Conservation (phyloP, 1,140 invertebrate species). For the Pachypsylla venusta region DNA sequence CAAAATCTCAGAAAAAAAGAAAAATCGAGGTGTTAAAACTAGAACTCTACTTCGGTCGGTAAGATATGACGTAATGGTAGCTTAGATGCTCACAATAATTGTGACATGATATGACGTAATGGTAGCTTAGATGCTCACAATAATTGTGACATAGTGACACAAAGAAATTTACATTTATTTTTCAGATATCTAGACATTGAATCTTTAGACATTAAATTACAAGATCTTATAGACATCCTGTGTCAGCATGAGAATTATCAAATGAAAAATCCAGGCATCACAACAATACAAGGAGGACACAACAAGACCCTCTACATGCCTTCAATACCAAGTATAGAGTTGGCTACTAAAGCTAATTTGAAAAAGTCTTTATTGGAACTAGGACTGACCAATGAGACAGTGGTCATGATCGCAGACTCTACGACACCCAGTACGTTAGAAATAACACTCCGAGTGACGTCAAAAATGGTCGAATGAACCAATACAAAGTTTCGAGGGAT, state of each 20-base stretch:
- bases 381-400: slow-evolving; percentile 60
- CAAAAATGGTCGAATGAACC: background rate
- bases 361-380: slow-evolving; percentile 73
- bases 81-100: too few species aligned
- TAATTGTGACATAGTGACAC: too few species aligned
- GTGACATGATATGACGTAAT: too few species aligned
- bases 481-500: too few species aligned
- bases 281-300: slow-evolving; percentile 61
- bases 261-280: slow-evolving; percentile 77
- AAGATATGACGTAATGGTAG: too few species aligned
- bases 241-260: slow-evolving; percentile 58
- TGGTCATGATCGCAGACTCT: slow-evolving; percentile 76
- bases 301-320: slow-evolving; percentile 87
- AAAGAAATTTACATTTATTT: too few species aligned
- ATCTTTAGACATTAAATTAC: slow-evolving; percentile 54
- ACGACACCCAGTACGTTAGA: slow-evolving; percentile 67
- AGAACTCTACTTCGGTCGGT: too few species aligned
- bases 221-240: slow-evolving; percentile 66
- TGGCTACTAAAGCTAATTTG: slow-evolving; percentile 69
- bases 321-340: slow-evolving; percentile 75
- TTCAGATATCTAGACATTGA: slow-evolving; percentile 43
- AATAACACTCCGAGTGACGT: slow-evolving; percentile 3
- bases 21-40: too few species aligned
- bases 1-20: too few species aligned
- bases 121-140: too few species aligned